Percentiles rank a stretch among this genome's conserved stretches.
phyloP scores from a whole-genome alignment of 2,113 vertebrate species.

The Leptosomus discolor region DNA sequence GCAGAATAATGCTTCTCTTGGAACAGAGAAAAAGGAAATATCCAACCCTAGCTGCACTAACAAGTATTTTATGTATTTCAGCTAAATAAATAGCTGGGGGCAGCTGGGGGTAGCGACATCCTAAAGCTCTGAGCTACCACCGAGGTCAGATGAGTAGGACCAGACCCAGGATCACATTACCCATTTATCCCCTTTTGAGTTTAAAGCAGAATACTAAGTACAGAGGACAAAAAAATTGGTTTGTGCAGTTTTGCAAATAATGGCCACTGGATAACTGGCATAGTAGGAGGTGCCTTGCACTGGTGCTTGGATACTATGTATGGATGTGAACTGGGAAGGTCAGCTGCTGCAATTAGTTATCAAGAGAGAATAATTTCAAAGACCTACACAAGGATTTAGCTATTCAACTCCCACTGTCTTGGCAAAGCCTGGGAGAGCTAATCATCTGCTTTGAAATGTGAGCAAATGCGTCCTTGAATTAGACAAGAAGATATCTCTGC shows the following conservation, averaged over 20 bases:
- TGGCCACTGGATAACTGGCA: background rate
- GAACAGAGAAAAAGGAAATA: constrained; percentile 32
- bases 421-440: background rate
- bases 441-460: background rate
- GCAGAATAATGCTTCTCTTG: constrained; percentile 27
- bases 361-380: constrained; percentile 7
- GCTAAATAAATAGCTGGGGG: constrained; percentile 10
- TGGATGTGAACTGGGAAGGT: background rate
- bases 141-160: background rate
- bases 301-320: background rate
- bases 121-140: background rate
- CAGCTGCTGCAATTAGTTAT: background rate
- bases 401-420: background rate
- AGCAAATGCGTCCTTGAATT: background rate
- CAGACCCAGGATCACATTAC: background rate
- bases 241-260: background rate
- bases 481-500: background rate
- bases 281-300: background rate
- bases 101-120: background rate
- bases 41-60: background rate
- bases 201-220: background rate
- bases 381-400: background rate
- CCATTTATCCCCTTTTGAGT: background rate
- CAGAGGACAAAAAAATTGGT: background rate
- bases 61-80: constrained; percentile 13